Evolutionary conservation across 2,797 vertebrate species (phyloP).

Genomic region (Amblyraja radiata): DNA sequence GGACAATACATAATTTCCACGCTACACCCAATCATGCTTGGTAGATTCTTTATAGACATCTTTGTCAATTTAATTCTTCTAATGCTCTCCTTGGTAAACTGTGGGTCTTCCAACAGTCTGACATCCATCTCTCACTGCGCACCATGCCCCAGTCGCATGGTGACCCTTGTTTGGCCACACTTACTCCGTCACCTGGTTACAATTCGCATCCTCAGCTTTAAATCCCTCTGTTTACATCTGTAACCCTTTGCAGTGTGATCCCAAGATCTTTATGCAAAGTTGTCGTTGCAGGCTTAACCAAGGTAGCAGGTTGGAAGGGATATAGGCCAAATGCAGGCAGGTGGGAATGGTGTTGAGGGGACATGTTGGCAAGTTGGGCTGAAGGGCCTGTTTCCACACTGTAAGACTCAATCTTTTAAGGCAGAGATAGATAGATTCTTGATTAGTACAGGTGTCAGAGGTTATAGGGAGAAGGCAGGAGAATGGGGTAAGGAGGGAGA

Average conservation of each 20-base stretch:
- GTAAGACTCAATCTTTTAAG: too few relatives aligned
- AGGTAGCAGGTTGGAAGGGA: neutral
- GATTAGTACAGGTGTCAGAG: too few relatives aligned
- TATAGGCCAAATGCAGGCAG: too few relatives aligned
- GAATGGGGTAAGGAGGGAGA: too few relatives aligned
- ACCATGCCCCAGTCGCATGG: neutral
- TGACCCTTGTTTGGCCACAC: too few relatives aligned
- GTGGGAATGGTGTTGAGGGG: too few relatives aligned
- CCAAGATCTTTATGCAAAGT: neutral
- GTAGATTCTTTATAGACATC: neutral
- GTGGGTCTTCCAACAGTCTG: neutral
- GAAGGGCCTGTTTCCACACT: too few relatives aligned
- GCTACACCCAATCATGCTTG: neutral
- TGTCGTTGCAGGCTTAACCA: neutral
- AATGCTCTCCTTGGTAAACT: neutral
- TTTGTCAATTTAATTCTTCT: neutral
- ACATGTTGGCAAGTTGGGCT: too few relatives aligned
- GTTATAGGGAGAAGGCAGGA: too few relatives aligned
- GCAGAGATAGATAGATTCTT: too few relatives aligned
- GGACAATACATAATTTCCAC: neutral
- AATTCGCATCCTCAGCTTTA: neutral
- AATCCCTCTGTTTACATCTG: neutral
- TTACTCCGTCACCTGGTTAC: neutral
- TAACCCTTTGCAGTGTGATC: too few relatives aligned
- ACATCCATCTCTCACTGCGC: too few relatives aligned